phyloP scores from a whole-genome alignment of 2,113 vertebrate species.

The Lepidothrix coronata region DNA sequence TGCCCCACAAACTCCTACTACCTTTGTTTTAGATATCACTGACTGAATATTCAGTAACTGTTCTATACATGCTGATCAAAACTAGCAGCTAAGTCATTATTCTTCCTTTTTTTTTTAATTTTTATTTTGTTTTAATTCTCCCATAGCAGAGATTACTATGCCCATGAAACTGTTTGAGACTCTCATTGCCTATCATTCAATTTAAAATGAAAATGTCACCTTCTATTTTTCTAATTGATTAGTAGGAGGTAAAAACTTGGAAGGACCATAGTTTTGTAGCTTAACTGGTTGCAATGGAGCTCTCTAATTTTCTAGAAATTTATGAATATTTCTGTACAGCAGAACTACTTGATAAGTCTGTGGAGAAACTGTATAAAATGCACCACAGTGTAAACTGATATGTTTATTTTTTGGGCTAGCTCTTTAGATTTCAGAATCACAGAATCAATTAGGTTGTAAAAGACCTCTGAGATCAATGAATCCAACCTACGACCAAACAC shows the following conservation, averaged over 20 bases:
- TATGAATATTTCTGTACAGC: not conserved
- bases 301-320: not conserved
- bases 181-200: not conserved
- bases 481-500: not conserved
- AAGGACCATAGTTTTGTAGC: not conserved
- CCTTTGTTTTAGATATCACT: not conserved
- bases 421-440: not conserved
- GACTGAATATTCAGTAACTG: not conserved
- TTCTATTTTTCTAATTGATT: not conserved
- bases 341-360: not conserved
- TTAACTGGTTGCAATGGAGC: not conserved
- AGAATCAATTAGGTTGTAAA: too few relatives aligned
- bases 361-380: not conserved
- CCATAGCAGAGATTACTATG: not conserved
- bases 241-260: not conserved
- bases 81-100: not conserved
- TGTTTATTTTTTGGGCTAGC: not conserved
- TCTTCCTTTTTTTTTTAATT: not conserved
- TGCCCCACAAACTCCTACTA: not conserved
- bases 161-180: not conserved
- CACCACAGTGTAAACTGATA: not conserved
- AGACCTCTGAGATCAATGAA: not conserved
- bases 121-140: not conserved
- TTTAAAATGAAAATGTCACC: not conserved
- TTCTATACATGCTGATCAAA: not conserved